Percentiles rank a stretch among this genome's conserved stretches.
Evolutionary conservation across 2,797 vertebrate genomes (phyloP).

Genomic region (Microcaecilia unicolor): DNA sequence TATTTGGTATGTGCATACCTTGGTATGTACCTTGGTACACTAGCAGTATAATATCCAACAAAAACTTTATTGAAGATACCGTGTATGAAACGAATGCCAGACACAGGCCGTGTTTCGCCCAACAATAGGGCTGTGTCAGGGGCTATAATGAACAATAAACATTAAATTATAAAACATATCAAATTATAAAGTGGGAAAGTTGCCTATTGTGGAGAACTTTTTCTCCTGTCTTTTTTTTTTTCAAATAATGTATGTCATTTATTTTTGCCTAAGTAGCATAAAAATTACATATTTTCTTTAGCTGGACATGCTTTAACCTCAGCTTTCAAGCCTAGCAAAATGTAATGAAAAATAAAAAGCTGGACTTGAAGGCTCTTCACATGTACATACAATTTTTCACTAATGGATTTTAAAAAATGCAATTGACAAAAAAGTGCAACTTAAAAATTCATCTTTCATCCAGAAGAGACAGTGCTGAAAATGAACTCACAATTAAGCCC

Average conservation of each 20-base stretch:
- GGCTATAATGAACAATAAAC: too few relatives aligned
- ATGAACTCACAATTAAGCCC: background rate
- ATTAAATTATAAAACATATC: too few relatives aligned
- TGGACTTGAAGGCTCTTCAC: constrained; percentile 51
- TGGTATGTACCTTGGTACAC: too few relatives aligned
- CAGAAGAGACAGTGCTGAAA: constrained; percentile 12
- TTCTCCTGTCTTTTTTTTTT: too few relatives aligned
- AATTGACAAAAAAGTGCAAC: constrained; percentile 33
- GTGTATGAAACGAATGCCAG: too few relatives aligned
- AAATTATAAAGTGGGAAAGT: too few relatives aligned
- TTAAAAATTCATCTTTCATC: constrained; percentile 46
- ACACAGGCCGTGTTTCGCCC: too few relatives aligned
- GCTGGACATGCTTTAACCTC: constrained; percentile 6
- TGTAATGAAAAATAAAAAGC: constrained; percentile 1
- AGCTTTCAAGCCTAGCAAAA: constrained; percentile 4
- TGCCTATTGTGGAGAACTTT: too few relatives aligned
- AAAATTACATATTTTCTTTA: constrained; percentile 3
- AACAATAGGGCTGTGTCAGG: too few relatives aligned
- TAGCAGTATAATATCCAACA: too few relatives aligned
- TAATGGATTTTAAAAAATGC: constrained; percentile 64
- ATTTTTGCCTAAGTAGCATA: constrained; percentile 5
- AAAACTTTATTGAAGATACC: too few relatives aligned
- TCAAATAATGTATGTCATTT: constrained; percentile 5
- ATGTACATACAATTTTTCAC: constrained; percentile 62
- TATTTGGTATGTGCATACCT: too few relatives aligned